A percentile compares a stretch with the other conserved stretches of the same genome.
Conservation (phyloP, 2,113 vertebrate genomes). For the Odobenus rosmarus region DNA sequence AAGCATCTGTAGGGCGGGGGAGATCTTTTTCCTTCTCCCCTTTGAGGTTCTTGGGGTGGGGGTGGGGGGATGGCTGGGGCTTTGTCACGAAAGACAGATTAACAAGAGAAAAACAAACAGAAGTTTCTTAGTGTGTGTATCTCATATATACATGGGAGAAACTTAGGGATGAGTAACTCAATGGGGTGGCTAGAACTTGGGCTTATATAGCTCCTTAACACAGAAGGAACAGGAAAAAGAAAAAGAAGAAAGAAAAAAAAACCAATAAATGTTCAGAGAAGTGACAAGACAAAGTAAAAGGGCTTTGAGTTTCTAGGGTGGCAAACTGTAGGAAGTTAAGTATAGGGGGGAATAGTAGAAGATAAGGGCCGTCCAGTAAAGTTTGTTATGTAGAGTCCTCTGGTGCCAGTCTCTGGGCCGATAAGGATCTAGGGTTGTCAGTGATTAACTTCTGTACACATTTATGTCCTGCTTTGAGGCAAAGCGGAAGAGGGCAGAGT, state of each 20-base stretch:
- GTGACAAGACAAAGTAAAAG: neutral
- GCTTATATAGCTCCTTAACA: neutral
- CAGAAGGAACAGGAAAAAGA: neutral
- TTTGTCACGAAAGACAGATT: neutral
- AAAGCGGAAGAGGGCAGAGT: neutral
- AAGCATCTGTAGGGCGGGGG: neutral
- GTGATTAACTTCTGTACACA: neutral
- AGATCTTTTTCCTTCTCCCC: neutral
- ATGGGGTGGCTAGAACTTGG: neutral
- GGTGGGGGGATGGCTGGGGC: neutral
- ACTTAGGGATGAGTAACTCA: neutral
- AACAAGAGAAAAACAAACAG: neutral
- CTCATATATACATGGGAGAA: neutral
- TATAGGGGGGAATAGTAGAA: neutral
- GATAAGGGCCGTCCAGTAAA: neutral
- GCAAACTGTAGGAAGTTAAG: neutral
- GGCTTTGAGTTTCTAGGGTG: neutral
- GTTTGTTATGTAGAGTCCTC: neutral
- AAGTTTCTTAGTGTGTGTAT: neutral
- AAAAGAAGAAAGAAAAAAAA: neutral
- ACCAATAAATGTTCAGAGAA: neutral
- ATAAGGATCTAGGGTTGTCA: neutral
- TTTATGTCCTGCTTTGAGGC: neutral
- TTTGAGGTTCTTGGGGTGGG: neutral
- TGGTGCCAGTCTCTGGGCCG: neutral